Evolutionary conservation across 1,140 invertebrate species (phyloP).

Genomic region (Trachelipus rathkii): DNA sequence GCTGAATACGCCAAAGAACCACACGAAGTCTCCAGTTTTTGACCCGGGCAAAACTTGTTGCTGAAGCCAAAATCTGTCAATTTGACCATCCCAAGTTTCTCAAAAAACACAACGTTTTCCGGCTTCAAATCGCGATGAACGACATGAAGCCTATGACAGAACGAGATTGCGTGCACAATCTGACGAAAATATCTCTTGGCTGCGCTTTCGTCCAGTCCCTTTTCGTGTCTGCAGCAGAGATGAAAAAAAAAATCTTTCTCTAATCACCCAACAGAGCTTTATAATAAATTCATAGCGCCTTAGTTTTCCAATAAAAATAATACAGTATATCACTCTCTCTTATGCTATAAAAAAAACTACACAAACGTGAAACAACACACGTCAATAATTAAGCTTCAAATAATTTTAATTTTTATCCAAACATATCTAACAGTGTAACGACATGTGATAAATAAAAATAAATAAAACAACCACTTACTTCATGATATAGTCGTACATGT

Average conservation of each 20-base stretch:
- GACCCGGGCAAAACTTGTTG: constrained; percentile 89
- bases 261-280: neutral
- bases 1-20: constrained; percentile 99
- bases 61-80: constrained; percentile 99
- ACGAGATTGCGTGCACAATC: constrained; percentile 94
- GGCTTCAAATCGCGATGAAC: constrained; percentile 95
- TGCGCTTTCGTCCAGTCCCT: constrained; percentile 61
- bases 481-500: constrained; percentile 99
- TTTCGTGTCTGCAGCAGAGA: constrained; percentile 57
- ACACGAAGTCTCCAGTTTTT: constrained; percentile 97
- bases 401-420: no score
- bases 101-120: constrained; percentile 98
- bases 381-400: no score
- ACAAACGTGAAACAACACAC: no score
- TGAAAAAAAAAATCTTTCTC: neutral
- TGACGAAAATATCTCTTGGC: constrained; percentile 82
- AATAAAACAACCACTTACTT: constrained; percentile 54
- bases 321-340: no score
- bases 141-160: constrained; percentile 92
- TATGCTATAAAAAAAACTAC: no score
- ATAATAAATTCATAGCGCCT: no score
- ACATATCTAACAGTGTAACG: no score
- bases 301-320: no score
- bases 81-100: constrained; percentile 94
- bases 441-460: neutral